Base-by-base conservation (phyloP, 1,140 invertebrate genomes). In the Campodea augens region DNA sequence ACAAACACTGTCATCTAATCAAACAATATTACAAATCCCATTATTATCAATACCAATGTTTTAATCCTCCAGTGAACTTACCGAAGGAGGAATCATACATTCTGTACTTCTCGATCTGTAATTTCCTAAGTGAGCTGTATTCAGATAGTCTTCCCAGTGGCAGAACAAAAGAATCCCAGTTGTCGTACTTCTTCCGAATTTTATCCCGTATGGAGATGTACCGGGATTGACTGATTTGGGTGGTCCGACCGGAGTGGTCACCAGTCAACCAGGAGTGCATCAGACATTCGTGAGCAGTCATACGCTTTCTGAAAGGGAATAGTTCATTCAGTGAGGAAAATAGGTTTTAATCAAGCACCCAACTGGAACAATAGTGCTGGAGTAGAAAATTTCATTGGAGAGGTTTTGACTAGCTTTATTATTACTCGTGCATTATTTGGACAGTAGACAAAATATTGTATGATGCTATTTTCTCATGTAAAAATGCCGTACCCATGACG, bases 221-320 rank as follows among this genome's bases (percentile, higher is more conserved):
- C 56, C 81, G 72, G 38, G 78, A 76, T 25, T 75, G 76, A 18
- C 80, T 76, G 54, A 95, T 89, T 53, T 76, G 69, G 56, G 75
- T 74, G 1, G 75, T 86, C 41, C 74, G 68, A 38, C 75, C 70
- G 41, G 74, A 78, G 51, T 82, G 71, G 57, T 88, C 84, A 38
- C 86, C 86, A 21, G 75, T 77, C 47, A 99, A 62, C 95, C 96
- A 99, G 22, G 87, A 64, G 70, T 99, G 96, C 45, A 90, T 66
- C 1, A 98, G 64, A 57, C 91, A 93, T 62, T 98, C 92, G 64
- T 98, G 91, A 0, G 95, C 89, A 18, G 89, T 98, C 84, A 98
- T 81, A 59, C 96, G 79, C 61, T 93, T 93, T 57, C 85, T 89
- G 55, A 13, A 67, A 66, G 42, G 38, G 29, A 49, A 42, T n/a